Percentiles rank a stretch among this genome's conserved stretches.
These are phyloP conservation scores for Maccullochella peelii DNA, from an alignment of 2,113 vertebrate genomes.

Conservation along the genomic window DNA sequence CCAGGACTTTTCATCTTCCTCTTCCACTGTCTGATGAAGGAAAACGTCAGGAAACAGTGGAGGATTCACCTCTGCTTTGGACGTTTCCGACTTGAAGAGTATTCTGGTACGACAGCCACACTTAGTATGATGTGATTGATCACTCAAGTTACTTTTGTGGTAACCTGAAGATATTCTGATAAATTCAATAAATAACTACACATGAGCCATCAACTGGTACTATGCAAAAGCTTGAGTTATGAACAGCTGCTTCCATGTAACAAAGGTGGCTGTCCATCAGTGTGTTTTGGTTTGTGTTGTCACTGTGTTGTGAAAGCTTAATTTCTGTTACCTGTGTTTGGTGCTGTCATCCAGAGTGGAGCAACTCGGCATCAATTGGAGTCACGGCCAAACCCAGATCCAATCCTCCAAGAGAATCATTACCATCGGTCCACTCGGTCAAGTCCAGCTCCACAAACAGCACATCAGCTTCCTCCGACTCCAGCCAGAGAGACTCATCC, in stretches of 20 bases:
- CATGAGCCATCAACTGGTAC: background rate
- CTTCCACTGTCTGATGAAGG: slow-evolving; percentile 93
- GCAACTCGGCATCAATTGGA: slow-evolving; percentile 76
- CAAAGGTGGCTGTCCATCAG: background rate
- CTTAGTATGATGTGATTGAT: background rate
- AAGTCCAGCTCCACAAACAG: slow-evolving; percentile 86
- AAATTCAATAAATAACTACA: background rate
- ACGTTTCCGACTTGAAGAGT: slow-evolving; percentile 81
- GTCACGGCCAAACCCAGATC: slow-evolving; percentile 65
- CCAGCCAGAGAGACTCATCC: slow-evolving; percentile 69
- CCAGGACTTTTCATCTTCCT: slow-evolving; percentile 92
- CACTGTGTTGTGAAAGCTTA: background rate
- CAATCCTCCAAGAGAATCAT: slow-evolving; percentile 60
- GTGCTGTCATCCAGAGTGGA: slow-evolving; percentile 82
- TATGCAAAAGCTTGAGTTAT: background rate
- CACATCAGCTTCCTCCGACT: slow-evolving; percentile 81
- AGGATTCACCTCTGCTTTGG: slow-evolving; percentile 86
- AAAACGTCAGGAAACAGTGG: slow-evolving; percentile 90
- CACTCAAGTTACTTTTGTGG: background rate
- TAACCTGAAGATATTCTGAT: background rate
- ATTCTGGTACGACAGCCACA: slow-evolving; percentile 82
- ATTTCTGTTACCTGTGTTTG: background rate
- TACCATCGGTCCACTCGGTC: slow-evolving; percentile 78
- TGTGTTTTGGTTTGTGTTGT: background rate
- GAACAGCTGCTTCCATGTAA: background rate